These are phyloP conservation scores for Nicator chloris DNA, from an alignment of 2,113 vertebrate species.

Conservation along the genomic window DNA sequence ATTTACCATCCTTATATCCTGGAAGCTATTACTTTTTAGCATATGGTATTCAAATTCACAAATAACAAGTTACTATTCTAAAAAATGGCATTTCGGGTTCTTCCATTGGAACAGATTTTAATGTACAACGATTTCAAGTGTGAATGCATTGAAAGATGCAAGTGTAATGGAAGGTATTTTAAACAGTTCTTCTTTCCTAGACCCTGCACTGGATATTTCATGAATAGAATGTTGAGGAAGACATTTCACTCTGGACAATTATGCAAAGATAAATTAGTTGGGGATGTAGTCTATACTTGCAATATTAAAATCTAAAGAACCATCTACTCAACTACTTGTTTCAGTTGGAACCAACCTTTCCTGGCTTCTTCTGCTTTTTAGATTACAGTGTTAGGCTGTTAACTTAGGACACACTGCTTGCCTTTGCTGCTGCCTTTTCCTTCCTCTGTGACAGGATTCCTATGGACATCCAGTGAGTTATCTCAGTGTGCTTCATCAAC, in stretches of 20 bases:
- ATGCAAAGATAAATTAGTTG: background rate
- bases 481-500: background rate
- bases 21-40: background rate
- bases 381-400: background rate
- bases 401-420: background rate
- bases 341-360: background rate
- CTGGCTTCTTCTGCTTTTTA: background rate
- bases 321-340: background rate
- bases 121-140: background rate
- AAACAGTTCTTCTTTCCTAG: background rate
- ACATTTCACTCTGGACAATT: background rate
- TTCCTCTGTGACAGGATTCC: background rate
- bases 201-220: background rate
- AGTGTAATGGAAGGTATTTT: background rate
- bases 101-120: background rate
- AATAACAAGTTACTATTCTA: slow-evolving; percentile 4
- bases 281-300: background rate
- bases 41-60: background rate
- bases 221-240: background rate
- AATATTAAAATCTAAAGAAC: background rate
- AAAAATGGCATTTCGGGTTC: background rate
- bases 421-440: background rate
- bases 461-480: background rate
- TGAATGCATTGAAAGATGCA: background rate
- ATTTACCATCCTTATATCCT: background rate